phyloP scores from a whole-genome alignment of 2,888 invertebrate species.

The Sinotaia quadrata region DNA sequence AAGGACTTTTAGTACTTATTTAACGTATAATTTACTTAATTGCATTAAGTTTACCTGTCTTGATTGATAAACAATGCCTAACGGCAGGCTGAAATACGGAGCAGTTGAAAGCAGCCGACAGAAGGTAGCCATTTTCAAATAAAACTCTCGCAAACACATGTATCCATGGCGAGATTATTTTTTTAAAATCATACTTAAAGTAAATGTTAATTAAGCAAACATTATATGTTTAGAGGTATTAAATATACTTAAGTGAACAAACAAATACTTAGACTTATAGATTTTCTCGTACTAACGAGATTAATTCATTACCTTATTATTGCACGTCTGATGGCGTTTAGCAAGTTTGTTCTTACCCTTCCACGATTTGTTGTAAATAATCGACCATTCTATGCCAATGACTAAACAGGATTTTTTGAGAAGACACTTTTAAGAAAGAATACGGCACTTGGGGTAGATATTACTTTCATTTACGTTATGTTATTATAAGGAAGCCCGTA shows the following conservation, averaged over 20 bases:
- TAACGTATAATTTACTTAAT: too few species aligned
- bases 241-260: background rate
- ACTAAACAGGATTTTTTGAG: background rate
- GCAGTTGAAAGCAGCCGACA: constrained; percentile 22
- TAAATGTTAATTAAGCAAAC: background rate
- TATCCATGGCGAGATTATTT: background rate
- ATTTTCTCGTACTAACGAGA: constrained; percentile 34
- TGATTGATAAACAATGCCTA: background rate
- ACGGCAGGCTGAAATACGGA: constrained; percentile 7
- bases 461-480: constrained; percentile 11
- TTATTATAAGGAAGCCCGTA: constrained; percentile 20
- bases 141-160: background rate
- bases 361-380: constrained; percentile 24
- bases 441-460: constrained; percentile 1
- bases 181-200: background rate
- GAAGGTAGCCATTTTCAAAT: constrained; percentile 20
- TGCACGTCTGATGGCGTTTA: constrained; percentile 28
- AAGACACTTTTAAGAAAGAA: background rate
- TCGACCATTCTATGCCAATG: constrained; percentile 6
- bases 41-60: constrained; percentile 4
- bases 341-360: constrained; percentile 26
- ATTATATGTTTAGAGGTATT: background rate
- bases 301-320: constrained; percentile 38
- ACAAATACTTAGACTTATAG: background rate
- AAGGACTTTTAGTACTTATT: too few species aligned